Percentiles rank a stretch among this genome's conserved stretches.
Evolutionary conservation across 2,888 invertebrate genomes (phyloP).

Genomic region (Ectropis crepuscularia): DNA sequence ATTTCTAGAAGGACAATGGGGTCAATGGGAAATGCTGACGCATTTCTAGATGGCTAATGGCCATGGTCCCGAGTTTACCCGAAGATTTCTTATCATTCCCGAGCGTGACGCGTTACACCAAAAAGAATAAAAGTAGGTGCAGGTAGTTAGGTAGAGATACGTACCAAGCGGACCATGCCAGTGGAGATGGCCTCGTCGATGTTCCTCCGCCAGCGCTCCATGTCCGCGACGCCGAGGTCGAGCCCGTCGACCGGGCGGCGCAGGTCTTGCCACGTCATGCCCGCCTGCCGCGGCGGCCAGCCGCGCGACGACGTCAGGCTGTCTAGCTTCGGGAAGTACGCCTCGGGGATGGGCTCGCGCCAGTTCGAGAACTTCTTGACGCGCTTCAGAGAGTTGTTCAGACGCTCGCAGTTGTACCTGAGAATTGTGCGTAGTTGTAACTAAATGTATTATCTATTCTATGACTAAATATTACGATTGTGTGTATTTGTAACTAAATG

Average conservation of each 20-base stretch:
- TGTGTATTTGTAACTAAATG: neutral
- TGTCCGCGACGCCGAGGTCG: slow-evolving; percentile 85
- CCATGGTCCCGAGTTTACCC: too few species aligned
- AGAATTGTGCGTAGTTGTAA: slow-evolving; percentile 22
- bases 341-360: slow-evolving; percentile 89
- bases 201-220: slow-evolving; percentile 91
- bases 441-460: too few species aligned
- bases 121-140: neutral
- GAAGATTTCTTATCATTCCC: too few species aligned
- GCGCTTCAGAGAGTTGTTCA: slow-evolving; percentile 88
- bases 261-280: slow-evolving; percentile 86
- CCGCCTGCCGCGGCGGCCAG: slow-evolving; percentile 89
- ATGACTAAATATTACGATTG: too few species aligned
- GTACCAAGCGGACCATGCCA: slow-evolving; percentile 86
- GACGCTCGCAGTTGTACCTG: slow-evolving; percentile 91
- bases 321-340: slow-evolving; percentile 93
- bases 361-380: slow-evolving; percentile 87
- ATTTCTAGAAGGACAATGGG: too few species aligned
- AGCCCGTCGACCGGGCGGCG: slow-evolving; percentile 87
- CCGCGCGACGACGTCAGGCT: slow-evolving; percentile 88
- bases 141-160: slow-evolving; percentile 18
- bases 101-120: too few species aligned
- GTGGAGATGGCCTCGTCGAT: slow-evolving; percentile 90
- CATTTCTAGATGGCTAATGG: too few species aligned
- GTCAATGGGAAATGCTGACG: too few species aligned